Base-by-base conservation (phyloP, 2,797 vertebrate species). In the Acrocephalus scirpaceus region DNA sequence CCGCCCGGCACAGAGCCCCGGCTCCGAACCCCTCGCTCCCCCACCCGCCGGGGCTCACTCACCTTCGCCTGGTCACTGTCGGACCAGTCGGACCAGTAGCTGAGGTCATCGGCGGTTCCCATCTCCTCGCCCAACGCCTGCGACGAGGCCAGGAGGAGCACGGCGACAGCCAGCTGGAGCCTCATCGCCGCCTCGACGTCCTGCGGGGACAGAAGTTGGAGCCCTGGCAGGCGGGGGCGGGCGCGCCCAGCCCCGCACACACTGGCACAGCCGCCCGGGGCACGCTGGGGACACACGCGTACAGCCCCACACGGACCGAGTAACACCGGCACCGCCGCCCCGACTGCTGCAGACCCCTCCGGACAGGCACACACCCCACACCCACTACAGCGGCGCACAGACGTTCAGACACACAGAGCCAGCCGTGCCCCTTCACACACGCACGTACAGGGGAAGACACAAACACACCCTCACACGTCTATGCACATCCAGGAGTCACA, bases 31-130 rank as follows among this genome's bases (percentile, higher is more conserved):
- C 38, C 13, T 19, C 36, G 6, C 18, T 29, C 6, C 38, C 62
- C 34, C 44, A 9, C 4, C 66, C n/a, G 26, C 44, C 53, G 27
- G 14, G 40, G 75, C 98, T 98, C 97, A 99, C 98, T 98, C 97
- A 99, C 99, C 98, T 99, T 99, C 27, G 96, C 97, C 67, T 96
- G 97, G 47, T 98, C 93, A 12, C 90, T 78, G 77, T 98, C 97
- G 15, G 98, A 96, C 98, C 98, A 98, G 92, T 97, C 97, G 6
- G 98, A 97, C 99, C 99, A 99, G 93, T 99, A 98, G 95, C 98
- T 98, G 29, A 98, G 96, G 65, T 98, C 99, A 90, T 99, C 98
- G 65, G 95, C 97, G 29, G 98, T 93, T 20, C 97, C 98, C 47
- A 98, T 96, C 61, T 99, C 98, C 86, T 98, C 97, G 40, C 98